Conservation (phyloP, 53 echinoderm and acorn worm genomes). For the Crossaster papposus region DNA sequence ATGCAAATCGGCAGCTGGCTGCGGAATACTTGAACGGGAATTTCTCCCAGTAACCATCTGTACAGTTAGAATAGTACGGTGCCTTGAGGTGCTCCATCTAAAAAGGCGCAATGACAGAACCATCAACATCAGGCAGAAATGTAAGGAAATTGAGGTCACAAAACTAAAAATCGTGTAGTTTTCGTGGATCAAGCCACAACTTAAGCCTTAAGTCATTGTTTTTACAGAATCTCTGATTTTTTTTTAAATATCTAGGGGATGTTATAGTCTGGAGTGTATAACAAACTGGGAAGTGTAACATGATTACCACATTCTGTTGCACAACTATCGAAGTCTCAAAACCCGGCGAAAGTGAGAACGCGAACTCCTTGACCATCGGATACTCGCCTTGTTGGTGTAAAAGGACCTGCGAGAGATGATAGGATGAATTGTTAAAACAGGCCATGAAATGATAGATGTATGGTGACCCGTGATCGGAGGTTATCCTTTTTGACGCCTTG, state of each 20-base stretch:
- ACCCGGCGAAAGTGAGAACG: conserved; percentile 72
- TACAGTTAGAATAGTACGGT: conserved; percentile 58
- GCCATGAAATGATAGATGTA: neutral
- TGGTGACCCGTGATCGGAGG: neutral
- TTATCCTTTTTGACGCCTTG: no score
- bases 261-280: no score
- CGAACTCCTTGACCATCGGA: conserved; percentile 68
- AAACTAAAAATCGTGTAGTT: no score
- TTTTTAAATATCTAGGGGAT: neutral
- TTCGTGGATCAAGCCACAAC: no score
- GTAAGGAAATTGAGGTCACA: no score
- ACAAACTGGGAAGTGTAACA: no score
- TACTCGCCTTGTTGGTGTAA: conserved; percentile 63
- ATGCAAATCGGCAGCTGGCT: conserved; percentile 36
- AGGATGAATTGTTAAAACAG: neutral
- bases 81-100: conserved; percentile 32
- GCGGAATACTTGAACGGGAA: conserved; percentile 41
- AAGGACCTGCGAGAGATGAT: conserved; percentile 21
- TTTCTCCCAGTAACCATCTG: conserved; percentile 14
- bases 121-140: no score
- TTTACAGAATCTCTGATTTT: neutral
- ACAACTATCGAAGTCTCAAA: conserved; percentile 67
- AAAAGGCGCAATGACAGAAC: neutral
- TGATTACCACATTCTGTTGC: conserved; percentile 40
- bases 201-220: no score